These are phyloP conservation scores for Anguilla rostrata DNA, from an alignment of 2,113 vertebrate genomes.

Conservation along the genomic window DNA sequence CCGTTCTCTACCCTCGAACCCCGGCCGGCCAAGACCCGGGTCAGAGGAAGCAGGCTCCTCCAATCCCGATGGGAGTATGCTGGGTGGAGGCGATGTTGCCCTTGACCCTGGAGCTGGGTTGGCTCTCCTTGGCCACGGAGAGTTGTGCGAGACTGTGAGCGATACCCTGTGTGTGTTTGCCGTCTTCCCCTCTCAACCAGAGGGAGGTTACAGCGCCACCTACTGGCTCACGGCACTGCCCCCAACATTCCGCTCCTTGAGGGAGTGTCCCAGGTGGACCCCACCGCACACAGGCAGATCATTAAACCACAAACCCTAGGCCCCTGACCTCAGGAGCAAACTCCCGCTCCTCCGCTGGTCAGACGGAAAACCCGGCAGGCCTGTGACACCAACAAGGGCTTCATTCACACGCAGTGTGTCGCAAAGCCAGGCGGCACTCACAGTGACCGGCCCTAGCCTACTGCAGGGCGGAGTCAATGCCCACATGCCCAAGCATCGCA, in stretches of 20 bases:
- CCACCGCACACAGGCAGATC: neutral
- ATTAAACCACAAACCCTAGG: neutral
- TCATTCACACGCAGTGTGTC: neutral
- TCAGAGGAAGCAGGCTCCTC: neutral
- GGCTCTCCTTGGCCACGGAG: neutral
- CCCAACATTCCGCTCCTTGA: neutral
- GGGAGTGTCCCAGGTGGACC: neutral
- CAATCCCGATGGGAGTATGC: neutral
- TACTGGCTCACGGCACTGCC: neutral
- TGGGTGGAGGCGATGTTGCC: neutral
- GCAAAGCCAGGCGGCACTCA: neutral
- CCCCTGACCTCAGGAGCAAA: neutral
- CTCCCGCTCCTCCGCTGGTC: neutral
- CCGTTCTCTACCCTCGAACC: neutral
- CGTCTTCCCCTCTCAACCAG: neutral
- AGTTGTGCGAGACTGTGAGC: neutral
- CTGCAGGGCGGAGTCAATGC: neutral
- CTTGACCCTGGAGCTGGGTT: neutral
- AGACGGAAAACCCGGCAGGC: too few species aligned
- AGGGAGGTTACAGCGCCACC: too few species aligned
- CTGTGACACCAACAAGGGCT: neutral
- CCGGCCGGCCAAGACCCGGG: neutral
- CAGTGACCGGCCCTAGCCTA: neutral
- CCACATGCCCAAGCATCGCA: neutral
- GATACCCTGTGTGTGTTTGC: neutral